Conservation (phyloP, 2,113 vertebrate genomes). For the Ophiodon elongatus region DNA sequence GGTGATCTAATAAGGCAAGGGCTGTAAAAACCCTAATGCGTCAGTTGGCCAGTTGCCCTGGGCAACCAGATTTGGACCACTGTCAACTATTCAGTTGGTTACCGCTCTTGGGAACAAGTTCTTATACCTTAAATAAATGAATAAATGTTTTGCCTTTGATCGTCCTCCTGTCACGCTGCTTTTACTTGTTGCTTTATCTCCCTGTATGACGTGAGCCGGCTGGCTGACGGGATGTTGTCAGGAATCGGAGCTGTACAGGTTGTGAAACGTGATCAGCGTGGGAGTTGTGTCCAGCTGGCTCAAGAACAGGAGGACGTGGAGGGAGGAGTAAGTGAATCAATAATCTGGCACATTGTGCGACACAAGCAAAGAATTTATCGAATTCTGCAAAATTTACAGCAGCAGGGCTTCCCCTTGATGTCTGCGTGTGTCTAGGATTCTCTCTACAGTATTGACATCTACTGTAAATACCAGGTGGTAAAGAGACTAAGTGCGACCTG, state of each 20-base stretch:
- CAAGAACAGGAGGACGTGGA: conserved; percentile 6
- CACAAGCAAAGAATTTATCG: not conserved
- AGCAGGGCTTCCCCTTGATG: not conserved
- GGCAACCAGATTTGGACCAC: conserved; percentile 13
- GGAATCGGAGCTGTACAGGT: conserved; percentile 3
- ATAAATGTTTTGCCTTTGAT: not conserved
- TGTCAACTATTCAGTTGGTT: not conserved
- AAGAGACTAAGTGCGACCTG: conserved; percentile 30
- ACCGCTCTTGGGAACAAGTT: not conserved
- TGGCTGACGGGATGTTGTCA: conserved; percentile 28
- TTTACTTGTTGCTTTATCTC: not conserved
- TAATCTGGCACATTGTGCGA: conserved; percentile 10
- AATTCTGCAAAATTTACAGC: conserved; percentile 29
- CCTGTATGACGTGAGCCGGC: not conserved
- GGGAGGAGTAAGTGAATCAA: conserved; percentile 45
- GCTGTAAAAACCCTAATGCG: conserved; percentile 43
- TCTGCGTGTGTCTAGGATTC: not conserved
- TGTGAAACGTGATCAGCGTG: conserved; percentile 45
- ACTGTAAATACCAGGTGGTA: not conserved
- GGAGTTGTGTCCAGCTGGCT: conserved; percentile 57
- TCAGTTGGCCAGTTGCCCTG: conserved; percentile 32
- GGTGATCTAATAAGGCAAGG: not conserved
- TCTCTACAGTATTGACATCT: conserved; percentile 6
- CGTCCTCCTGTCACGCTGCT: too few species aligned
- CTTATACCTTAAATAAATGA: not conserved